These are phyloP conservation scores for Ailuropoda melanoleuca DNA, from an alignment of 2,113 vertebrate genomes.

Conservation along the genomic window DNA sequence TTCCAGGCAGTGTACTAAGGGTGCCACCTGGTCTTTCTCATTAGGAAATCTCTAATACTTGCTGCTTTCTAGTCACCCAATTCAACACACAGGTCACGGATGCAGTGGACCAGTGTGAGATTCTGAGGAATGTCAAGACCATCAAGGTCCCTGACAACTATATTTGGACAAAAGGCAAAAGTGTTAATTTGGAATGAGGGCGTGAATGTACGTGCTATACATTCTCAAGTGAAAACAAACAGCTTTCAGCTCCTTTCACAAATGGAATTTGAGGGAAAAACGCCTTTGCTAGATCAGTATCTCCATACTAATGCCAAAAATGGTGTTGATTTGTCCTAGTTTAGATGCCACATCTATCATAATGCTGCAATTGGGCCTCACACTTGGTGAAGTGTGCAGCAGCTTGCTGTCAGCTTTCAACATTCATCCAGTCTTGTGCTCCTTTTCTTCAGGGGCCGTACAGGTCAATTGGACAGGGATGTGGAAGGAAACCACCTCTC, in stretches of 20 bases:
- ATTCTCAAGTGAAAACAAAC: neutral
- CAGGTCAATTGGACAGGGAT: neutral
- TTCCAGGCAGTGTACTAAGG: neutral
- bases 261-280: neutral
- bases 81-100: neutral
- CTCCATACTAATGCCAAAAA: neutral
- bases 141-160: neutral
- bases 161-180: neutral
- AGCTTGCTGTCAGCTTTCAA: neutral
- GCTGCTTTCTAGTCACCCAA: neutral
- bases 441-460: neutral
- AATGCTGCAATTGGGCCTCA: neutral
- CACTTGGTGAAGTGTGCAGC: neutral
- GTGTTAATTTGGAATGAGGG: neutral
- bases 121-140: neutral
- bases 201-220: neutral
- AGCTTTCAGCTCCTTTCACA: neutral
- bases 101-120: neutral
- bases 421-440: neutral
- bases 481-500: neutral
- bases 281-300: neutral
- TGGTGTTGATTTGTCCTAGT: neutral
- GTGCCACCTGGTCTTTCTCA: neutral
- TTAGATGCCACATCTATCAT: neutral
- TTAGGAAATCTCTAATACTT: neutral